Percentiles rank a stretch among this genome's conserved stretches.
phyloP scores from a whole-genome alignment of 2,888 invertebrate genomes.

The Phytoseiulus persimilis region DNA sequence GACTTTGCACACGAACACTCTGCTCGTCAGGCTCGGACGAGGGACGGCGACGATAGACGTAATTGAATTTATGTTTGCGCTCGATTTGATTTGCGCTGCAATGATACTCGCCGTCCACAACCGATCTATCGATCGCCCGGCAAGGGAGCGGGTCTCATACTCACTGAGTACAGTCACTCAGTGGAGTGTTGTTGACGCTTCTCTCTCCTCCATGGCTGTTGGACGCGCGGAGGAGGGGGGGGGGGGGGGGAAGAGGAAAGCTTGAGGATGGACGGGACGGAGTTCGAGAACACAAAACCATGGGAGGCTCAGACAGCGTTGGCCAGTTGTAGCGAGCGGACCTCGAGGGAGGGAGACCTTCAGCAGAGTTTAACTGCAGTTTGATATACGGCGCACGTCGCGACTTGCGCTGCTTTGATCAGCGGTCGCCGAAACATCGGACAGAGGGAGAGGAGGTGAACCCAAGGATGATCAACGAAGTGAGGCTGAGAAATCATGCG shows the following conservation, averaged over 20 bases:
- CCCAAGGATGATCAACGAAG: too few relatives aligned
- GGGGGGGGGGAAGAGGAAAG: background rate
- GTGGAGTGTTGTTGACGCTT: background rate
- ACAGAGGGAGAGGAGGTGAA: background rate
- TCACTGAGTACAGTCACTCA: background rate
- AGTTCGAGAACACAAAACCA: background rate
- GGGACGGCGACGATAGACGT: background rate
- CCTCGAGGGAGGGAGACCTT: background rate
- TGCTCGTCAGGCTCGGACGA: background rate
- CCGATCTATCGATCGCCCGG: background rate
- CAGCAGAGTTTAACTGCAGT: background rate
- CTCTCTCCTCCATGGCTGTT: background rate
- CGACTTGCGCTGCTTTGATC: background rate
- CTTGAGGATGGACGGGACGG: background rate
- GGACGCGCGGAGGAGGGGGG: background rate
- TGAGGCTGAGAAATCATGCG: background rate
- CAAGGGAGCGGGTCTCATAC: background rate
- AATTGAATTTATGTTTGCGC: background rate
- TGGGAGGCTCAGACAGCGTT: background rate
- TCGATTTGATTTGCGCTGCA: background rate
- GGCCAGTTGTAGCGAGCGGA: background rate
- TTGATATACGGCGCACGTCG: constrained; percentile 33
- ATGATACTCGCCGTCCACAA: background rate
- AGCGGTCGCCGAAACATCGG: background rate
- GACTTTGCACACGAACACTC: background rate